phyloP scores from a whole-genome alignment of 2,113 vertebrate genomes.

The Plecturocebus donacophilus region DNA sequence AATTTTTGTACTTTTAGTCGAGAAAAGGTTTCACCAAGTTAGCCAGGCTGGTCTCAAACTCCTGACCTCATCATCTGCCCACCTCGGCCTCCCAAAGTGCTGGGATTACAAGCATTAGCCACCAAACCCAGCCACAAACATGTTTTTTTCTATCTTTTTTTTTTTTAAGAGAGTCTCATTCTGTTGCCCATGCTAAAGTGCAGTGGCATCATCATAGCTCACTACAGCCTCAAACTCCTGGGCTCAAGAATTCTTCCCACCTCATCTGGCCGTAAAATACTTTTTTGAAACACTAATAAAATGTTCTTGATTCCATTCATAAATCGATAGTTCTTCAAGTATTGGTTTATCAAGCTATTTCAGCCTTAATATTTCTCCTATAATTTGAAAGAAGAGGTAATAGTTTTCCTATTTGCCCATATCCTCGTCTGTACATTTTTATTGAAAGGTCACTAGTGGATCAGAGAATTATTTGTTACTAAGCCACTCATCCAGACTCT shows the following conservation, averaged over 20 bases:
- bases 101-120: too few species aligned
- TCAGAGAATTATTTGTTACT: neutral
- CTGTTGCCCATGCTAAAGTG: too few species aligned
- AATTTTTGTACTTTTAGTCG: too few species aligned
- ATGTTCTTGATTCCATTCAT: neutral
- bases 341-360: neutral
- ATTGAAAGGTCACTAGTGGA: neutral
- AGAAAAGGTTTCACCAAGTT: too few species aligned
- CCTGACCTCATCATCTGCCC: too few species aligned
- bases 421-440: neutral
- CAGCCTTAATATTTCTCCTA: neutral
- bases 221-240: too few species aligned
- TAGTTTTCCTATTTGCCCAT: neutral
- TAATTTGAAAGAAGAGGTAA: neutral
- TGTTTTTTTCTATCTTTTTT: neutral
- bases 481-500: neutral
- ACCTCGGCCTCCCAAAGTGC: too few species aligned
- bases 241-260: too few species aligned
- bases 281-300: constrained; percentile 9
- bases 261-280: neutral
- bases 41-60: too few species aligned
- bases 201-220: too few species aligned
- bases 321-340: neutral
- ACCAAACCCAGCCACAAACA: too few species aligned
- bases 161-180: too few species aligned